Evolutionary conservation across 2,113 vertebrate species (phyloP).

Genomic region (Corythaeola cristata): DNA sequence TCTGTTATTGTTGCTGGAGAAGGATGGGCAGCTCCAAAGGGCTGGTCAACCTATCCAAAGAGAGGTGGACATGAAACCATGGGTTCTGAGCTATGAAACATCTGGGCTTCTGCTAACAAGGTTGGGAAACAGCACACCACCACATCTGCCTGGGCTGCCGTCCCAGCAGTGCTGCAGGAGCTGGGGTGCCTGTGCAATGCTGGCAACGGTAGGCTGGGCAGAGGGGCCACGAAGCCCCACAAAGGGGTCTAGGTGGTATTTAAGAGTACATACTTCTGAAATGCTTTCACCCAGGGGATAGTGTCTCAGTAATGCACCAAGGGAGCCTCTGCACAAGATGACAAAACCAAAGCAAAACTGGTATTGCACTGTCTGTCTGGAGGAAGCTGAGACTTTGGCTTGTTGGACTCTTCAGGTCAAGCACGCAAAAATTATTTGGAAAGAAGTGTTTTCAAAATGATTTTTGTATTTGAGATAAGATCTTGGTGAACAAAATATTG

Average conservation of each 20-base stretch:
- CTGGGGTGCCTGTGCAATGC: neutral
- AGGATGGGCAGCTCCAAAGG: neutral
- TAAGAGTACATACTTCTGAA: neutral
- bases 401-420: neutral
- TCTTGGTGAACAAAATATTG: neutral
- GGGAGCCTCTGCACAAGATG: neutral
- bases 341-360: neutral
- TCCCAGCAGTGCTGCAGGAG: neutral
- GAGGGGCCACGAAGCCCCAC: too few relatives aligned
- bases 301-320: too few relatives aligned
- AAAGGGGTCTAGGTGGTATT: neutral
- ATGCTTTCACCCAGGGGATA: neutral
- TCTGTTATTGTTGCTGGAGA: neutral
- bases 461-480: neutral
- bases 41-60: neutral
- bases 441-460: neutral
- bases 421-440: neutral
- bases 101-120: neutral
- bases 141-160: rapidly evolving
- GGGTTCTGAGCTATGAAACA: neutral
- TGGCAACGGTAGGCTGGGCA: neutral
- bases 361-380: neutral
- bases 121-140: neutral
- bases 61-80: neutral
- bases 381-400: neutral